Evolutionary conservation across 1,140 invertebrate genomes (phyloP).

Genomic region (Ptiloglossa arizonensis): DNA sequence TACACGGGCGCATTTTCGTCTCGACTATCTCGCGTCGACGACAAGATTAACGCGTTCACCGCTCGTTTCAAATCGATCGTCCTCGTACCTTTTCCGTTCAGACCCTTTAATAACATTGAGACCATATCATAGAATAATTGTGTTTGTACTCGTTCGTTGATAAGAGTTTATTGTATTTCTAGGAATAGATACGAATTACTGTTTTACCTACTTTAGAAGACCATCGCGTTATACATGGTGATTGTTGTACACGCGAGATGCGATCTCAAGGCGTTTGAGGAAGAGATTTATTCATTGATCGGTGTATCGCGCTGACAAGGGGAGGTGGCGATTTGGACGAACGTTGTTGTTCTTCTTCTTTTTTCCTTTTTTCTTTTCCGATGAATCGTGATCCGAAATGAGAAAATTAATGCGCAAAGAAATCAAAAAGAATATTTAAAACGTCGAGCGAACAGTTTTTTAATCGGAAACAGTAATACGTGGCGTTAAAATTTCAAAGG

Average conservation of each 20-base stretch:
- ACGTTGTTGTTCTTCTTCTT: no score
- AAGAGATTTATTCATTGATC: background rate
- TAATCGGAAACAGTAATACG: no score
- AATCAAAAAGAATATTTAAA: no score
- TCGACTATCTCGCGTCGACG: constrained; percentile 3
- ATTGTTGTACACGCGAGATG: background rate
- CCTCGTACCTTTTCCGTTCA: background rate
- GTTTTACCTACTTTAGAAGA: constrained; percentile 1
- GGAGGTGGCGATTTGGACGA: background rate
- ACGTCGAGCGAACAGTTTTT: no score
- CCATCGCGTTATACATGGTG: constrained; percentile 1
- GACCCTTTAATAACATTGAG: background rate
- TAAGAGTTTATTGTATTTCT: background rate
- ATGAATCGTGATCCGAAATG: no score
- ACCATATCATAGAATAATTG: constrained; percentile 3
- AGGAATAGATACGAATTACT: background rate
- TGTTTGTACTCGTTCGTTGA: background rate
- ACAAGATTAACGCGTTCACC: background rate
- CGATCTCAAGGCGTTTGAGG: background rate
- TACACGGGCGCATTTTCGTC: constrained; percentile 32
- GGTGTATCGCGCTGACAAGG: background rate
- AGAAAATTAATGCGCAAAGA: no score
- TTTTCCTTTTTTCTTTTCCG: no score
- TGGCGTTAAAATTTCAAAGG: no score
- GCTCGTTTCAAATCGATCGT: background rate